Evolutionary conservation across 2,113 vertebrate genomes (phyloP).

Genomic region (Phrynocephalus versicolor): DNA sequence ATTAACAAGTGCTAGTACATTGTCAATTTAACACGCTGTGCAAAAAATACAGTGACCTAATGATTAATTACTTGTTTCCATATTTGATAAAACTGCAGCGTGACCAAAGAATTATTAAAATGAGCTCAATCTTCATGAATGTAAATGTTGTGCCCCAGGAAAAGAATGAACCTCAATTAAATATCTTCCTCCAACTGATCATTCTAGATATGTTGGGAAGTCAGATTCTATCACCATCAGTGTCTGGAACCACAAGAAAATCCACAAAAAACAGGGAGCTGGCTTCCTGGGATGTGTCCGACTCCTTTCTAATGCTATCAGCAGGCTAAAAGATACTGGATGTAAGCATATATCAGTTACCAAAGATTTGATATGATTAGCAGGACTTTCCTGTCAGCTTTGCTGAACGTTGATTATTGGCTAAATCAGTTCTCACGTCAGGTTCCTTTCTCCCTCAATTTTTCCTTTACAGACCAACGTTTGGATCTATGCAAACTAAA

Average conservation of each 20-base stretch:
- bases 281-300: slow-evolving; percentile 96
- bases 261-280: slow-evolving; percentile 96
- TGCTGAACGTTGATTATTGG: slow-evolving; percentile 26
- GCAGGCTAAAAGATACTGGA: slow-evolving; percentile 96
- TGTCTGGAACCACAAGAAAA: slow-evolving; percentile 99
- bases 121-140: slow-evolving; percentile 14
- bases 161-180: slow-evolving; percentile 10
- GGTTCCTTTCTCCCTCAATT: slow-evolving; percentile 59
- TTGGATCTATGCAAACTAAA: slow-evolving; percentile 99
- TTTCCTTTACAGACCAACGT: slow-evolving; percentile 90
- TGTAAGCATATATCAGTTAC: slow-evolving; percentile 76
- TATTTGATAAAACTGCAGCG: slow-evolving; percentile 42
- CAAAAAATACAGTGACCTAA: slow-evolving; percentile 49
- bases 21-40: slow-evolving; percentile 56
- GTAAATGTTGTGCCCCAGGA: slow-evolving; percentile 1
- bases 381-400: not conserved
- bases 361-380: slow-evolving; percentile 6
- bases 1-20: slow-evolving; percentile 53
- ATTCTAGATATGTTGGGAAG: slow-evolving; percentile 91
- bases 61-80: slow-evolving; percentile 58
- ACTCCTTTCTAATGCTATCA: slow-evolving; percentile 95
- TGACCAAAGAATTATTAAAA: slow-evolving; percentile 36
- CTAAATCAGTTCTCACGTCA: slow-evolving; percentile 54
- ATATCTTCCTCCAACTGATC: slow-evolving; percentile 27
- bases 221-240: slow-evolving; percentile 98